Evolutionary conservation across 1,140 invertebrate species (phyloP), one percentile per base, ranked within the genome.

Genomic region (Zaprionus camerounensis): DNA sequence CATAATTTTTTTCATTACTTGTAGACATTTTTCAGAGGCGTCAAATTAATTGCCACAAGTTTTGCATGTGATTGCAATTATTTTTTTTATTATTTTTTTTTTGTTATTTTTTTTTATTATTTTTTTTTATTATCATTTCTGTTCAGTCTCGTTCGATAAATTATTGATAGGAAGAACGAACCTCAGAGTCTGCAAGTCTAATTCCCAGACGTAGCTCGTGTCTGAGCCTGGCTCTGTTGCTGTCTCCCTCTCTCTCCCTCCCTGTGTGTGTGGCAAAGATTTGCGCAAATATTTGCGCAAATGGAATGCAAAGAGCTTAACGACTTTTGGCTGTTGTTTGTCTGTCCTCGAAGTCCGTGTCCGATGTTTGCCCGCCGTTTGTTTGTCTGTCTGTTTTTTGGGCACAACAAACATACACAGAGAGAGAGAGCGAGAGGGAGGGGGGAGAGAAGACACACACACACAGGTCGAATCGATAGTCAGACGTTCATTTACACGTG

Each of bases 41-140:
- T 82, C 62, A 85, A 78, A 85, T 79, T 86, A 85, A 86, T 85
- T 85, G 82, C 82, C 82, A 65, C 68, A 81, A 75, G 49, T 80
- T 83, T 65, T 66, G 61, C 62, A 62, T 82, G 75, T 44, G 66
- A 72, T 66, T 71, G 71, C 71, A 75, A 70, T 73, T 82, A 67
- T 70, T 70, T 75, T 66, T 66, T 74, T 74, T 64, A 26, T 46
- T 61, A 51, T 62, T 76, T 68, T 73, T 38, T 34, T 58, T 58
- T 46, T n/a, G n/a, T n/a, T n/a, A n/a, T 70, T 75, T 66, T 66
- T 74, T 74, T 78, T 63, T 64, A 26, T 46, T 61, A 51, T 62
- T 76, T 68, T 73, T 38, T 34, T 58, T 58, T 46, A 46, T 51
- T 51, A 24, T 24, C 5, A 22, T 44, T 46, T 46, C 6, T 17